A percentile compares a stretch with the other conserved stretches of the same genome.
These are phyloP conservation scores for Palloptera scutellata DNA, from an alignment of 2,888 invertebrate genomes.

Conservation along the genomic window DNA sequence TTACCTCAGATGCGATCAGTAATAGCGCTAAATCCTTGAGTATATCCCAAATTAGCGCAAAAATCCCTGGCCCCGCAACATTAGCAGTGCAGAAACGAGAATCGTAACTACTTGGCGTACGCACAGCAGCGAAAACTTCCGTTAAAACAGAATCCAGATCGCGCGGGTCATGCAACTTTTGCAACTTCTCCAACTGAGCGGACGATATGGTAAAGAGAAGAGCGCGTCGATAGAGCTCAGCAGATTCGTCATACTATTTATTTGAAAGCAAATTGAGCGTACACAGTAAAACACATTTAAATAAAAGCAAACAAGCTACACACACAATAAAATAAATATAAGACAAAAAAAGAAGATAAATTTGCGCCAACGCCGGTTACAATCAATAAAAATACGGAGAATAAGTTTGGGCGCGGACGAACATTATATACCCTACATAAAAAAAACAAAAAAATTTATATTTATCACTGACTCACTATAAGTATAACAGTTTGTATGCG, in stretches of 20 bases:
- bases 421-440: no score
- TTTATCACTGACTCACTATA: no score
- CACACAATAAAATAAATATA: conserved; percentile 1
- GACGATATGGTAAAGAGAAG: conserved; percentile 46
- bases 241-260: conserved; percentile 43
- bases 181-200: conserved; percentile 48
- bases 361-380: not conserved
- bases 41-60: conserved; percentile 44
- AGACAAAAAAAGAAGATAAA: conserved; percentile 4
- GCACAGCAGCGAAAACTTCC: conserved; percentile 46
- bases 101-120: conserved; percentile 32
- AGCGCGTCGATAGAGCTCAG: conserved; percentile 43
- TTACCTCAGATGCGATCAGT: conserved; percentile 49
- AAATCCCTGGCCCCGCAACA: conserved; percentile 31
- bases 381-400: no score
- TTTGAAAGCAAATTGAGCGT: conserved; percentile 5
- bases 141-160: conserved; percentile 53
- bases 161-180: conserved; percentile 49
- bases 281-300: not conserved
- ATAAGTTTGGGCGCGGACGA: no score
- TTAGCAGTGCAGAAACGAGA: conserved; percentile 1
- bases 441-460: no score
- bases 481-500: no score
- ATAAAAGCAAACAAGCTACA: not conserved
- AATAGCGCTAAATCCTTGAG: conserved; percentile 44